These are phyloP conservation scores for Philonicus albiceps DNA, from an alignment of 2,888 invertebrate genomes.

Conservation along the genomic window DNA sequence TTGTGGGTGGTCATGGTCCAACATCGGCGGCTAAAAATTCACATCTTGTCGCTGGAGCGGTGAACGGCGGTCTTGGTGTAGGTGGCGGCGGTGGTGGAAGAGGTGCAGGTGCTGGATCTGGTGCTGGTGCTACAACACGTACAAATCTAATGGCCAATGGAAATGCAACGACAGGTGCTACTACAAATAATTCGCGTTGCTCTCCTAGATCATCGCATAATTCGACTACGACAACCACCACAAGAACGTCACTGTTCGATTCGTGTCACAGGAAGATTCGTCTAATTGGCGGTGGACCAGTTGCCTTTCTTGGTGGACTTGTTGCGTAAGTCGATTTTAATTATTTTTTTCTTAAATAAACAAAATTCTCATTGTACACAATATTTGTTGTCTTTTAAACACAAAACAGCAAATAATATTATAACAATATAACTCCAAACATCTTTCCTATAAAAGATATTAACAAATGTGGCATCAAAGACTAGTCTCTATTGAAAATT, in stretches of 20 bases:
- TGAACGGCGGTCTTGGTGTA: slow-evolving; percentile 52
- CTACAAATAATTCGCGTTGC: slow-evolving; percentile 33
- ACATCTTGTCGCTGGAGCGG: slow-evolving; percentile 35
- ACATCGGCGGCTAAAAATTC: slow-evolving; percentile 48
- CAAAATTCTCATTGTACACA: no score
- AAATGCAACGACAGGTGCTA: slow-evolving; percentile 45
- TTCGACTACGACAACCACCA: slow-evolving; percentile 63
- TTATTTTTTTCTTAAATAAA: neutral
- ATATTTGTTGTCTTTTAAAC: neutral
- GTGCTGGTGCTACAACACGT: slow-evolving; percentile 50
- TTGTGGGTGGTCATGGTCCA: slow-evolving; percentile 62
- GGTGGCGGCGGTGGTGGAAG: slow-evolving; percentile 50
- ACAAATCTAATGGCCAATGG: slow-evolving; percentile 22
- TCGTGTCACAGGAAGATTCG: slow-evolving; percentile 78
- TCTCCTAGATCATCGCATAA: slow-evolving; percentile 43
- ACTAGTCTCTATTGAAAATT: no score
- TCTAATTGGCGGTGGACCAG: slow-evolving; percentile 73
- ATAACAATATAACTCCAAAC: no score
- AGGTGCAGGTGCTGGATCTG: neutral
- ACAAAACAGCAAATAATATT: neutral
- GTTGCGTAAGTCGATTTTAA: slow-evolving; percentile 71
- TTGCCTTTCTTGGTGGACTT: slow-evolving; percentile 73
- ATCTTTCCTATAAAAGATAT: no score
- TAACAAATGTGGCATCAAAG: no score
- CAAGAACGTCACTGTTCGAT: slow-evolving; percentile 73